Conservation (phyloP, 2,888 invertebrate genomes). For the Eupithecia exiguata region DNA sequence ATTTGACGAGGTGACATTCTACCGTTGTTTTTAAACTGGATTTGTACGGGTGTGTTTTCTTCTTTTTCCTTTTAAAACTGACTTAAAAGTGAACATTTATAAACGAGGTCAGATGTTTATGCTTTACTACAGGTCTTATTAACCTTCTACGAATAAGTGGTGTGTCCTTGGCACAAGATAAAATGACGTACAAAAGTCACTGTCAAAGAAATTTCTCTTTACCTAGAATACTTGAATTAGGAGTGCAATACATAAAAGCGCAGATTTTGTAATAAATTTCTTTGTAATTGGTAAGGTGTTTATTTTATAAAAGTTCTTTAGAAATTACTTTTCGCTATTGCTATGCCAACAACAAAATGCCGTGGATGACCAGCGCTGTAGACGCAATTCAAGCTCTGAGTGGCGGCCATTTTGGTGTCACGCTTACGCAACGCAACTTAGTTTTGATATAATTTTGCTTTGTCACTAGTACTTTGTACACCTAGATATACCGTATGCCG, state of each 20-base stretch:
- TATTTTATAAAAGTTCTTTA: not conserved
- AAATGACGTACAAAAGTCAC: not conserved
- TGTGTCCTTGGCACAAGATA: conserved; percentile 2
- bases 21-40: conserved; percentile 10
- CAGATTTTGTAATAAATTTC: not conserved
- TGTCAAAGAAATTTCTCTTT: not conserved
- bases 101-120: conserved; percentile 1
- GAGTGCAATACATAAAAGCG: not conserved
- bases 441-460: not conserved
- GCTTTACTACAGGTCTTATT: conserved; percentile 3
- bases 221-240: not conserved
- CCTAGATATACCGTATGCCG: no score
- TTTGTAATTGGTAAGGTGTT: not conserved
- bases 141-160: conserved; percentile 3
- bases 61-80: not conserved
- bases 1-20: conserved; percentile 18
- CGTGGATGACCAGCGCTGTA: not conserved
- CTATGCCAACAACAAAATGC: not conserved
- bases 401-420: not conserved
- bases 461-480: no score
- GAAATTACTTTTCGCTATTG: not conserved
- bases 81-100: not conserved
- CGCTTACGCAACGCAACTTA: no score
- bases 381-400: not conserved
- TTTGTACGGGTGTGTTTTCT: not conserved